Evolutionary conservation across 1,140 invertebrate genomes (phyloP).

Genomic region (Pararge aegeria): DNA sequence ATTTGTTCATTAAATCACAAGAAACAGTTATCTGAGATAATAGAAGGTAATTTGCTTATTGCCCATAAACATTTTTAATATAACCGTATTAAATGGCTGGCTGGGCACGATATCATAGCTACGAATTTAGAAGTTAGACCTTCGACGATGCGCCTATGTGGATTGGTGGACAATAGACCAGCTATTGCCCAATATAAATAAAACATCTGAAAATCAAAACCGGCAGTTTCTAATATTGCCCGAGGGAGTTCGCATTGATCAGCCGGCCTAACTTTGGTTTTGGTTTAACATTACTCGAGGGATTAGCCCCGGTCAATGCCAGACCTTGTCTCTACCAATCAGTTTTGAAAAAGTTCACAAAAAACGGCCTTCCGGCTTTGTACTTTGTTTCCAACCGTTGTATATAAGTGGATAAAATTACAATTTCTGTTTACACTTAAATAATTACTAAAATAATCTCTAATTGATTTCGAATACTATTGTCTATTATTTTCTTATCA

Average conservation of each 20-base stretch:
- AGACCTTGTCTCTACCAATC: conserved; percentile 38
- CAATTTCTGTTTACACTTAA: neutral
- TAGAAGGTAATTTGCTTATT: too few species aligned
- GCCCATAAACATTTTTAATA: too few species aligned
- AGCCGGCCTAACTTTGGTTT: conserved; percentile 55
- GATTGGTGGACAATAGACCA: too few species aligned
- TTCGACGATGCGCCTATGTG: too few species aligned
- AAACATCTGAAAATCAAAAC: conserved; percentile 44
- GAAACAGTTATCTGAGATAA: too few species aligned
- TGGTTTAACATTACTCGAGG: conserved; percentile 53
- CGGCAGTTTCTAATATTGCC: conserved; percentile 39
- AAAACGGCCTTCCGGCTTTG: neutral
- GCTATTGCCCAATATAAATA: conserved; percentile 14
- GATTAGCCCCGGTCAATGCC: conserved; percentile 39
- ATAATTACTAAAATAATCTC: too few species aligned
- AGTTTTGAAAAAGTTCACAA: conserved; percentile 2
- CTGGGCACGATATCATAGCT: too few species aligned
- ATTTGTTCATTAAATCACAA: too few species aligned
- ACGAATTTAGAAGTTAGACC: too few species aligned
- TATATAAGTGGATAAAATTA: neutral
- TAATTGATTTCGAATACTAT: neutral
- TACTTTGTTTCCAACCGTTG: neutral
- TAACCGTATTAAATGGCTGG: too few species aligned
- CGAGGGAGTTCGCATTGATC: conserved; percentile 55
- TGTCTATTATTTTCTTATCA: neutral